phyloP scores from a whole-genome alignment of 1,140 invertebrate species.

The Lasaia peninsularis region DNA sequence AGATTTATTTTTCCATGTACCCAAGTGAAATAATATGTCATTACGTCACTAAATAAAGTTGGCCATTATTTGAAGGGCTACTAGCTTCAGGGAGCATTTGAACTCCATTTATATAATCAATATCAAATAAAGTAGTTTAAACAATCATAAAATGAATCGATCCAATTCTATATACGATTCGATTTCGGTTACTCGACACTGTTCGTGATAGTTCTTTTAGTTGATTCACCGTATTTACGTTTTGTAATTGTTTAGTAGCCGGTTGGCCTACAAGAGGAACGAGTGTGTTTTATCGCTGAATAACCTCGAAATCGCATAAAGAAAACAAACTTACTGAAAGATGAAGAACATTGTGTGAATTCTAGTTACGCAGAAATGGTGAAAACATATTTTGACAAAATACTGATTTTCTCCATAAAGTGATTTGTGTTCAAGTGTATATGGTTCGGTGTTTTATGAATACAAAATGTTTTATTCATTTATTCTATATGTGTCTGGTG shows the following conservation, averaged over 20 bases:
- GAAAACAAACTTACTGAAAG: not conserved
- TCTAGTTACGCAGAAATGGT: not conserved
- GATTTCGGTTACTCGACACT: not conserved
- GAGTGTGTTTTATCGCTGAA: not conserved
- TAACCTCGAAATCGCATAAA: not conserved
- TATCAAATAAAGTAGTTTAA: too few species aligned
- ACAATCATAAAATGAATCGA: too few species aligned
- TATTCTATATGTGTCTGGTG: too few species aligned
- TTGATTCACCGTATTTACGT: not conserved
- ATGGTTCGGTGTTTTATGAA: too few species aligned
- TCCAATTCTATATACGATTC: not conserved
- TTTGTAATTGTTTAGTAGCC: slow-evolving; percentile 7
- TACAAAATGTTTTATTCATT: not conserved
- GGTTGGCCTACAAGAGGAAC: not conserved
- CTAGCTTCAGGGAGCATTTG: not conserved
- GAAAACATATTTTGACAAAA: not conserved
- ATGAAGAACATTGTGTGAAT: slow-evolving; percentile 1
- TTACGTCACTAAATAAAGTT: too few species aligned
- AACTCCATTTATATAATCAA: too few species aligned
- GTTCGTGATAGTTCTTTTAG: not conserved
- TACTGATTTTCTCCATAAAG: too few species aligned
- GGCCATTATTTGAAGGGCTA: too few species aligned
- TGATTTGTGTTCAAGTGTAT: too few species aligned
- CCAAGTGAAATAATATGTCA: too few species aligned
- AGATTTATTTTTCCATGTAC: too few species aligned